Evolutionary conservation across 1,140 invertebrate species (phyloP), one percentile per base, ranked within the genome.

Genomic region (Wiebesia pumilae): DNA sequence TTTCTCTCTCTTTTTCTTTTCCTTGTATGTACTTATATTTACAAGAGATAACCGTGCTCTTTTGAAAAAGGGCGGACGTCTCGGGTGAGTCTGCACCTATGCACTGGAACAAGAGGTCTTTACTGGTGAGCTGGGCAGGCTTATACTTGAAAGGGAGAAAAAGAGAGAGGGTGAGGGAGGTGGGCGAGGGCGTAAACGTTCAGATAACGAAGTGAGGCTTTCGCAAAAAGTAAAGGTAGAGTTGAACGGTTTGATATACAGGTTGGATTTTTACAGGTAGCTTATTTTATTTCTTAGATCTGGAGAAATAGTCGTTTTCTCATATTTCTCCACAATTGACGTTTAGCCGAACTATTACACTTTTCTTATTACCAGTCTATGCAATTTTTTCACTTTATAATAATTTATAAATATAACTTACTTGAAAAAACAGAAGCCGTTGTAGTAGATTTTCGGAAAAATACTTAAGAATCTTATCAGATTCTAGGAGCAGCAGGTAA

Each of bases 211-310:
- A 75, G 71, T 21, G 71, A 75, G 40, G 71, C 71, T 75, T 75
- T 75, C 71, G 40, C 71, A 75, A 75, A 75, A 75, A 75, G 71
- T 43, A 43, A 21, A 43, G 24, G 38, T 43, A 14, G 71, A 75
- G 9, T 75, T 16, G 24, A 75, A 75, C 38, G 40, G 38, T 38
- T 75, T 75, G 71, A 43, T 75, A 43, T 75, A 75, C 71, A 75
- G 71, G 71, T 75, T 75, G 24, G 1, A 43, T 75, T 75, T 75
- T 75, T 43, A n/a, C 71, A 7, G 40, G 38, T 4, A n/a, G 21
- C n/a, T 75, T 19, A 43, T 24, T 75, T 75, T 75, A 43, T 75
- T 75, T 75, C 43, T 75, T 75, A 75, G 71, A 75, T 75, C 38
- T 38, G 38, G 19, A 75, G 24, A n/a, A 43, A 75, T 75, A 40